A percentile compares a stretch with the other conserved stretches of the same genome.
Conservation (phyloP, 1,140 invertebrate genomes). For the Trypoxylus dichotomus region DNA sequence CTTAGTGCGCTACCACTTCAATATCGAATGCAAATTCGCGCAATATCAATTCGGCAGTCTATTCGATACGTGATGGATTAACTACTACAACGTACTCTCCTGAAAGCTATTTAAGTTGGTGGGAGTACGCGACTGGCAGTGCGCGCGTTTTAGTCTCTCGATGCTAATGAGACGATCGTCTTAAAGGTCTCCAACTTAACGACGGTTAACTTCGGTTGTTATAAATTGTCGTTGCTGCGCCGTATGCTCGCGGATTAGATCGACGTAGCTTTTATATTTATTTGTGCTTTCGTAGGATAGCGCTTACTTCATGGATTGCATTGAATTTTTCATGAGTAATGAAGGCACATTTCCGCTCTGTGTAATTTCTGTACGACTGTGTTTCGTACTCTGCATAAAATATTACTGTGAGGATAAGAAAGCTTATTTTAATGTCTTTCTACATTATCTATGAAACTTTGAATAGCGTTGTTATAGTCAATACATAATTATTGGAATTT, state of each 20-base stretch:
- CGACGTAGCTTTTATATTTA: no score
- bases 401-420: no score
- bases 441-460: no score
- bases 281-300: no score
- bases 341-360: no score
- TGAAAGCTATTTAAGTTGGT: background rate
- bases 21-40: constrained; percentile 13
- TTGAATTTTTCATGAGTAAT: no score
- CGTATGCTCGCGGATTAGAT: background rate
- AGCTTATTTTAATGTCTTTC: no score
- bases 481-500: no score
- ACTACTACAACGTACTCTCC: background rate
- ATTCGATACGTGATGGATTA: constrained; percentile 9
- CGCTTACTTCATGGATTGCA: no score
- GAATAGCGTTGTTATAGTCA: no score
- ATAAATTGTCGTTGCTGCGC: background rate
- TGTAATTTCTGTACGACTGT: no score
- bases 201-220: background rate
- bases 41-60: constrained; percentile 13
- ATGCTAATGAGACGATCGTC: constrained; percentile 19
- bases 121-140: background rate
- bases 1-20: background rate
- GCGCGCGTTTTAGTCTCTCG: background rate
- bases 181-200: background rate
- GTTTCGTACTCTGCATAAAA: no score